Percentiles rank a stretch among this genome's conserved stretches.
phyloP scores from a whole-genome alignment of 2,797 vertebrate species.

The Pagetopsis macropterus region DNA sequence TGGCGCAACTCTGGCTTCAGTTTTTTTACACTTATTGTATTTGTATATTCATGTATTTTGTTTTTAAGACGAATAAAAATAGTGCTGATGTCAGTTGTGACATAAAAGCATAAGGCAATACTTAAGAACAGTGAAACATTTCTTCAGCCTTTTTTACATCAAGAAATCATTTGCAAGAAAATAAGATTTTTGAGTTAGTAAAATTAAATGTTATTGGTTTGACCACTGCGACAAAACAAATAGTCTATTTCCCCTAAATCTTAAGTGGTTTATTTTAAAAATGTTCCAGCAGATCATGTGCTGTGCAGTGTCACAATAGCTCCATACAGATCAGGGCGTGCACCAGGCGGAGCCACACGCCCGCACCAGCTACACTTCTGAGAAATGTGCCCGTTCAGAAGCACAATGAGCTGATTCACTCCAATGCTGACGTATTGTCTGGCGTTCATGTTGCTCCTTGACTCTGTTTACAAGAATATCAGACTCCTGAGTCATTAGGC shows the following conservation, averaged over 20 bases:
- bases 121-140: not conserved
- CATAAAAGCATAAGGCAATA: not conserved
- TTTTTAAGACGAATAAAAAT: not conserved
- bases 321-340: conserved; percentile 38
- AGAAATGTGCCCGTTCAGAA: conserved; percentile 39
- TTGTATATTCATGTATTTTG: conserved; percentile 3
- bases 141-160: not conserved
- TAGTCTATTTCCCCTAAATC: not conserved
- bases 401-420: conserved; percentile 78
- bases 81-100: not conserved
- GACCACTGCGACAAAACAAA: not conserved
- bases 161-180: not conserved
- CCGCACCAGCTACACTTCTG: conserved; percentile 48
- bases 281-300: conserved; percentile 10
- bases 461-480: conserved; percentile 72
- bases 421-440: conserved; percentile 73
- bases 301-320: conserved; percentile 29
- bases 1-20: no score
- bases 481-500: conserved; percentile 70
- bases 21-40: not conserved
- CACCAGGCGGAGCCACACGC: conserved; percentile 40
- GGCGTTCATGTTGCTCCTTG: conserved; percentile 61
- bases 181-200: not conserved
- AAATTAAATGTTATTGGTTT: not conserved
- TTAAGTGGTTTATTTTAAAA: conserved; percentile 8